These are phyloP conservation scores for Dipodomys stephensi DNA, from an alignment of 2,113 vertebrate genomes.

Conservation along the genomic window DNA sequence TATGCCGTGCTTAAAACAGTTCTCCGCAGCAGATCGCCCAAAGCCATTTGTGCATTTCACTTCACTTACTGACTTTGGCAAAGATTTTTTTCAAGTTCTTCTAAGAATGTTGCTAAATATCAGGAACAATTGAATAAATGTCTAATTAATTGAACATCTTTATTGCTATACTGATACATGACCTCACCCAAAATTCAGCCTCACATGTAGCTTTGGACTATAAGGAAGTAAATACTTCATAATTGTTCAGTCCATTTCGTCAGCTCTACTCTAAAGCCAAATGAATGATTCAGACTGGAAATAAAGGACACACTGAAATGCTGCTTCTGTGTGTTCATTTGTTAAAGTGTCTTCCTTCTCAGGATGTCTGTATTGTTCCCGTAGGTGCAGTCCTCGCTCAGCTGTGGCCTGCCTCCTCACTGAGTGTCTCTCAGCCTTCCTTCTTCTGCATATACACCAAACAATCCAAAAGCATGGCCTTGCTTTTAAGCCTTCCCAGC, in stretches of 20 bases:
- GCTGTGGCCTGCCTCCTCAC: background rate
- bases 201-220: background rate
- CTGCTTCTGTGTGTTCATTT: background rate
- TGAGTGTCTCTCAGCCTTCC: background rate
- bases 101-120: conserved; percentile 67
- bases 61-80: conserved; percentile 76
- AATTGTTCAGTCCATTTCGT: background rate
- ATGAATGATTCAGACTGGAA: background rate
- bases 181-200: background rate
- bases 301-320: background rate
- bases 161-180: background rate
- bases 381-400: too few species aligned
- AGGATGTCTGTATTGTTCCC: background rate
- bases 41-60: conserved; percentile 80
- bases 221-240: background rate
- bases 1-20: conserved; percentile 70
- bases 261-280: background rate
- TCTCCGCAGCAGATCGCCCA: conserved; percentile 81
- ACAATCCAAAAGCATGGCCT: background rate
- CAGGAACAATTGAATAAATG: background rate
- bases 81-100: conserved; percentile 60
- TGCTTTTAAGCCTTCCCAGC: background rate
- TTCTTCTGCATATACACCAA: background rate
- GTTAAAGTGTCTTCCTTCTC: background rate
- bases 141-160: background rate